Percentiles rank a stretch among this genome's conserved stretches.
These are phyloP conservation scores for Popillia japonica DNA, from an alignment of 1,140 invertebrate genomes.

Conservation along the genomic window DNA sequence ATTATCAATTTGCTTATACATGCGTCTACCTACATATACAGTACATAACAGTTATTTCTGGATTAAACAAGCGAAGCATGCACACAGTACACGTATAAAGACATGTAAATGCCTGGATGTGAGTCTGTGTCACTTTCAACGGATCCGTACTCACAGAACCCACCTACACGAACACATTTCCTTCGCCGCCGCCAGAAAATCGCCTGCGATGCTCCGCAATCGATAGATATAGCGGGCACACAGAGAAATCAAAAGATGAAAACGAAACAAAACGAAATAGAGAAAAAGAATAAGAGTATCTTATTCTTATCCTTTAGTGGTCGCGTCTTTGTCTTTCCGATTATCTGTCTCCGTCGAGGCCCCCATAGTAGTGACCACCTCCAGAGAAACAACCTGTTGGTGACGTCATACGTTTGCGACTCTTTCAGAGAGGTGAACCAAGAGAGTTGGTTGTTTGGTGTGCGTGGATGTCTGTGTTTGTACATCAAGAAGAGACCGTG, in stretches of 20 bases:
- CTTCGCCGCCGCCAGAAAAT: slow-evolving; percentile 29
- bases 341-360: slow-evolving; percentile 7
- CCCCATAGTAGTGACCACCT: slow-evolving; percentile 32
- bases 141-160: slow-evolving; percentile 1
- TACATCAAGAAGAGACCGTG: slow-evolving; percentile 26
- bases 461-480: slow-evolving; percentile 15
- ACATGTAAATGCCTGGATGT: neutral
- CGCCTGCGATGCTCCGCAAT: slow-evolving; percentile 9
- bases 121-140: neutral
- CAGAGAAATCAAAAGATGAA: slow-evolving; percentile 27
- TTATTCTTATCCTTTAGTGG: neutral
- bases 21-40: neutral
- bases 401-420: slow-evolving; percentile 30
- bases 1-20: neutral
- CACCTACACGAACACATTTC: neutral
- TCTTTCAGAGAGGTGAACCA: slow-evolving; percentile 29
- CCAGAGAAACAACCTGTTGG: slow-evolving; percentile 34
- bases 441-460: slow-evolving; percentile 21
- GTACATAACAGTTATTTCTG: neutral
- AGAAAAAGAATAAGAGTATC: slow-evolving; percentile 13
- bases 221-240: neutral
- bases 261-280: slow-evolving; percentile 2
- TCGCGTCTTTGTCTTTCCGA: neutral
- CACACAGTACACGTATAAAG: neutral
- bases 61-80: neutral